A percentile compares a stretch with the other conserved stretches of the same genome.
These are phyloP conservation scores for Euphydryas editha DNA, from an alignment of 2,888 invertebrate genomes.

Conservation along the genomic window DNA sequence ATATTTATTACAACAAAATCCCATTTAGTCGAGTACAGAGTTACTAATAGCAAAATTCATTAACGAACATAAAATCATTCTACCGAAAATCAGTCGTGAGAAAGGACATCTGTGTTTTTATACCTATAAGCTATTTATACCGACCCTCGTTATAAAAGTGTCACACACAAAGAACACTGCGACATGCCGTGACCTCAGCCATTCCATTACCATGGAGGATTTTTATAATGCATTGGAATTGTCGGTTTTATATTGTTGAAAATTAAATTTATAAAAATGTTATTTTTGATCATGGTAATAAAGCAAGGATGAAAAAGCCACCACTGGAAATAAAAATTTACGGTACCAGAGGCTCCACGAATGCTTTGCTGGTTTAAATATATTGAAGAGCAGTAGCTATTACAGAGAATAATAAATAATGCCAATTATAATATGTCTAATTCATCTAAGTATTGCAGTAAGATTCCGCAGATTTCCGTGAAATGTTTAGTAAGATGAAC, in stretches of 20 bases:
- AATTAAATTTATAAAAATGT: neutral
- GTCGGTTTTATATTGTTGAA: neutral
- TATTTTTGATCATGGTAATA: no score
- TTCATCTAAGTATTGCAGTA: no score
- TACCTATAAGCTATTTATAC: constrained; percentile 20
- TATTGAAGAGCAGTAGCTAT: no score
- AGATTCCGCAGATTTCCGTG: no score
- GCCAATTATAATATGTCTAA: no score
- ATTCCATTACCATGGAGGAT: constrained; percentile 23
- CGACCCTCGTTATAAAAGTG: constrained; percentile 42
- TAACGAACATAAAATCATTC: neutral
- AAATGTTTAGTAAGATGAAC: no score
- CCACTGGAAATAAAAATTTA: no score
- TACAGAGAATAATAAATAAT: no score
- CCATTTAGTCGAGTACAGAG: neutral
- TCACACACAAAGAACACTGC: constrained; percentile 40
- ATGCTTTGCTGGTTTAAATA: no score
- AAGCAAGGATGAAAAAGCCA: no score
- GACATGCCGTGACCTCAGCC: constrained; percentile 15
- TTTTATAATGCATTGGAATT: constrained; percentile 14
- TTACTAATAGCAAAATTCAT: neutral
- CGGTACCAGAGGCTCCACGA: no score
- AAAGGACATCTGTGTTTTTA: constrained; percentile 6
- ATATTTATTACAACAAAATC: neutral
- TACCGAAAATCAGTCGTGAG: neutral